Evolutionary conservation across 2,888 invertebrate species (phyloP).

Genomic region (Amiota mariae): DNA sequence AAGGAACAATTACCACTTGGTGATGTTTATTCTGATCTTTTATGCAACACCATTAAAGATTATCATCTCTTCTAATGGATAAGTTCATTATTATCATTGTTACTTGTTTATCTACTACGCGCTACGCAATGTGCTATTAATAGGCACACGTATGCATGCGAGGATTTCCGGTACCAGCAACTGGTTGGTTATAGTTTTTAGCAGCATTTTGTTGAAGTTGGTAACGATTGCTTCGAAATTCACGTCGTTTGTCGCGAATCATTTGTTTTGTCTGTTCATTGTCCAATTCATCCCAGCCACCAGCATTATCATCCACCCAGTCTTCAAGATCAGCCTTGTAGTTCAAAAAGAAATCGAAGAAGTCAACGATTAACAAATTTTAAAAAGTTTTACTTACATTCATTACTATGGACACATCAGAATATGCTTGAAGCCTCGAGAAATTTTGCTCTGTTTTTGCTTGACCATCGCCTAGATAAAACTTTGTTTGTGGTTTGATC

Average conservation of each 20-base stretch:
- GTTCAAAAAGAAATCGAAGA: no score
- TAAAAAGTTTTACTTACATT: no score
- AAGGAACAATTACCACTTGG: no score
- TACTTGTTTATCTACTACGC: no score
- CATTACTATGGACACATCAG: constrained; percentile 73
- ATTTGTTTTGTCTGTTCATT: constrained; percentile 71
- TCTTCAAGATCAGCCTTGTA: constrained; percentile 76
- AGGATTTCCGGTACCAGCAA: constrained; percentile 27
- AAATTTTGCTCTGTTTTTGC: constrained; percentile 57
- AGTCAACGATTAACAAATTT: no score
- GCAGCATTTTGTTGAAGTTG: constrained; percentile 46
- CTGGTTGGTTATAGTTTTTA: constrained; percentile 35
- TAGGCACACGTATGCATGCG: no score
- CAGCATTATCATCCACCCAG: constrained; percentile 75
- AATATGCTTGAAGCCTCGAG: constrained; percentile 74
- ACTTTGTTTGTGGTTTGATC: constrained; percentile 77
- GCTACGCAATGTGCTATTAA: no score
- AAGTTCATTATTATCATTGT: no score
- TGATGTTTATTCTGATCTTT: no score
- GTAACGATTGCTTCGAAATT: constrained; percentile 67
- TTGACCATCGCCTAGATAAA: constrained; percentile 73
- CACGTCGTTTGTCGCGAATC: constrained; percentile 72
- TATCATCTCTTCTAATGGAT: no score
- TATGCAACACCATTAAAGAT: no score
- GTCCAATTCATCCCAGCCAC: constrained; percentile 76